Evolutionary conservation across 2,797 vertebrate genomes (phyloP), one percentile per base, ranked within the genome.

Genomic region (Dromococcyx pavoninus): DNA sequence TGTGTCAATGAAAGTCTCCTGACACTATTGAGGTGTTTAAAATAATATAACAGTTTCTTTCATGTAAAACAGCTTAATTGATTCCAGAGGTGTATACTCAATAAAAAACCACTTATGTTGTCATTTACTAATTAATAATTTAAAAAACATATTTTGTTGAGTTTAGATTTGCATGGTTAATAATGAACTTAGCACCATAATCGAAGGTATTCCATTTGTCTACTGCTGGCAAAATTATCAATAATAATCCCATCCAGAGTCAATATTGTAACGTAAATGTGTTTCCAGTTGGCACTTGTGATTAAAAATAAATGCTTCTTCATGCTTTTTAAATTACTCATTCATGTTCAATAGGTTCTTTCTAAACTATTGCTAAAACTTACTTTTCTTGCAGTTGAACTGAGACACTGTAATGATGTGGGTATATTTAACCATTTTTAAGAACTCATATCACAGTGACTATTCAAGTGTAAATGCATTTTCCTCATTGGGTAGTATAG

Each of bases 81-180:
- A 98, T 98, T 93, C 75, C 87, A 92, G 91, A 95, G 94, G 82
- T 97, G 94, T 97, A 81, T 91, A 93, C 96, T 98, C 97, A 95
- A 97, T 98, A 98, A 95, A 96, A 98, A 98, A 97, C 96, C 97
- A 98, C 98, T 98, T 98, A 96, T 39, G 57, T 86, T 98, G 97
- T 97, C 97, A 97, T 98, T 98, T 98, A 97, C 94, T 97, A 97
- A 98, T 98, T 98, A 98, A 98, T 98, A 98, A 97, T 94, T 91
- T 64, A 97, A 97, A 98, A 93, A 11, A 17, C 10, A 32, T 28
- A 32, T 54, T 97, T 97, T 97, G 96, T 95, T 89, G 97, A 97
- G 96, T 97, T 98, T 97, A 97, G 96, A 96, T 98, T 98, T 97
- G 73, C 72, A 71, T 89, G 88, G 91, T 64, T 96, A 95, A 92